Evolutionary conservation across 2,888 invertebrate species (phyloP).

Genomic region (Trichogramma dendrolimi): DNA sequence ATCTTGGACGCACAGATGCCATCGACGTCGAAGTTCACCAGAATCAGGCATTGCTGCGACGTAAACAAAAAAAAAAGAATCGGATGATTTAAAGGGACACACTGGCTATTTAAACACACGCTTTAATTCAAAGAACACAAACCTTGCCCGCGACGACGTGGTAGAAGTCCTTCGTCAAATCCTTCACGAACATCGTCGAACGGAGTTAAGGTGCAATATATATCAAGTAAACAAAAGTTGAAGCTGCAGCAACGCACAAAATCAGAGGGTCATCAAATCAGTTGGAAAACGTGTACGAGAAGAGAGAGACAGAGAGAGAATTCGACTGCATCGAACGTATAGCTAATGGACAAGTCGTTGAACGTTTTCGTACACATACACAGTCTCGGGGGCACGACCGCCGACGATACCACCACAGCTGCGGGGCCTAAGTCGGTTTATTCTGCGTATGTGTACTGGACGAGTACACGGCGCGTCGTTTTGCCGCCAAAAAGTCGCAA

Average conservation of each 20-base stretch:
- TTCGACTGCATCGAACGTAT: no score
- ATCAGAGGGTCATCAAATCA: no score
- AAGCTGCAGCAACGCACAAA: no score
- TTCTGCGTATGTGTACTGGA: no score
- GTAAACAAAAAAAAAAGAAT: neutral
- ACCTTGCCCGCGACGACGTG: conserved; percentile 74
- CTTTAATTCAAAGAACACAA: conserved; percentile 42
- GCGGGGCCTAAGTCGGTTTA: no score
- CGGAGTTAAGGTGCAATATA: conserved; percentile 34
- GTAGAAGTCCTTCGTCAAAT: conserved; percentile 82
- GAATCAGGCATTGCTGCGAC: conserved; percentile 71
- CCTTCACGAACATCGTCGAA: conserved; percentile 75
- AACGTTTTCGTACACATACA: no score
- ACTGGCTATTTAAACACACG: conserved; percentile 4
- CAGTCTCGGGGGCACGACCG: no score
- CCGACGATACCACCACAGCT: no score
- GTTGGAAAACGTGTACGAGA: no score
- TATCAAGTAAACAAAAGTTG: conserved; percentile 18
- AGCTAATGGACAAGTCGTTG: no score
- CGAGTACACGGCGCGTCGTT: no score
- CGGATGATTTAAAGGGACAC: neutral
- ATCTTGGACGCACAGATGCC: conserved; percentile 91
- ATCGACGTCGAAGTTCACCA: conserved; percentile 91
- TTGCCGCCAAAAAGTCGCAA: conserved; percentile 4
- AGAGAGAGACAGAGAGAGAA: no score